Evolutionary conservation across 2,888 invertebrate genomes (phyloP).

Genomic region (Mongoloraphidia duomilia): DNA sequence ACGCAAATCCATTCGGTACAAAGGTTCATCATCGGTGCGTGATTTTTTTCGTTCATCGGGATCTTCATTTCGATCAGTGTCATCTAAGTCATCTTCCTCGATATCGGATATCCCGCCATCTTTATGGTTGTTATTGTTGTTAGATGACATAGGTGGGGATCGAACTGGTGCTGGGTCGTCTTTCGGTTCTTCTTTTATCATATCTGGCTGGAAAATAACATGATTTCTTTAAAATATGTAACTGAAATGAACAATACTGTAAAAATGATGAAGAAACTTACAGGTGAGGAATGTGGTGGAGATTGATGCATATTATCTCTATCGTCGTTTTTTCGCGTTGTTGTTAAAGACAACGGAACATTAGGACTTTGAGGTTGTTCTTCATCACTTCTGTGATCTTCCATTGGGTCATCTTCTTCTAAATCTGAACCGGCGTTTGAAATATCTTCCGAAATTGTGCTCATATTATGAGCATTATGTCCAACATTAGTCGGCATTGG

Average conservation of each 20-base stretch:
- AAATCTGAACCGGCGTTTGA: slow-evolving; percentile 52
- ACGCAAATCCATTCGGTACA: slow-evolving; percentile 27
- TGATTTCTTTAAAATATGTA: background rate
- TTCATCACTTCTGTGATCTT: slow-evolving; percentile 31
- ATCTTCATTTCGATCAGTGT: slow-evolving; percentile 16
- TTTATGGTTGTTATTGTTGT: slow-evolving; percentile 38
- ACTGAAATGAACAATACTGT: background rate
- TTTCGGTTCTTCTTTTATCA: slow-evolving; percentile 23
- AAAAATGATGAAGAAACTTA: background rate
- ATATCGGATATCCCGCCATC: slow-evolving; percentile 36
- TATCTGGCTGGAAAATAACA: slow-evolving; percentile 22
- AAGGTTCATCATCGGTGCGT: slow-evolving; percentile 25
- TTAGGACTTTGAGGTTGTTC: slow-evolving; percentile 42
- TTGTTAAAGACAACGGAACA: slow-evolving; percentile 55
- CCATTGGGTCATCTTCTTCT: slow-evolving; percentile 46
- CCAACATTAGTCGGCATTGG: slow-evolving; percentile 37
- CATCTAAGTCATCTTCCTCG: slow-evolving; percentile 40
- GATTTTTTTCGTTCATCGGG: slow-evolving; percentile 23
- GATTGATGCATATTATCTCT: slow-evolving; percentile 31
- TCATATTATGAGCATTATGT: slow-evolving; percentile 43
- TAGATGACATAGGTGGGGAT: slow-evolving; percentile 37
- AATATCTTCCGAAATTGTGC: slow-evolving; percentile 50
- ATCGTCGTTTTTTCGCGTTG: slow-evolving; percentile 39
- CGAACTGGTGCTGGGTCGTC: slow-evolving; percentile 27
- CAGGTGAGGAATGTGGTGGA: background rate